phyloP scores from a whole-genome alignment of 2,888 invertebrate species.

The Camptogramma bilineatum region DNA sequence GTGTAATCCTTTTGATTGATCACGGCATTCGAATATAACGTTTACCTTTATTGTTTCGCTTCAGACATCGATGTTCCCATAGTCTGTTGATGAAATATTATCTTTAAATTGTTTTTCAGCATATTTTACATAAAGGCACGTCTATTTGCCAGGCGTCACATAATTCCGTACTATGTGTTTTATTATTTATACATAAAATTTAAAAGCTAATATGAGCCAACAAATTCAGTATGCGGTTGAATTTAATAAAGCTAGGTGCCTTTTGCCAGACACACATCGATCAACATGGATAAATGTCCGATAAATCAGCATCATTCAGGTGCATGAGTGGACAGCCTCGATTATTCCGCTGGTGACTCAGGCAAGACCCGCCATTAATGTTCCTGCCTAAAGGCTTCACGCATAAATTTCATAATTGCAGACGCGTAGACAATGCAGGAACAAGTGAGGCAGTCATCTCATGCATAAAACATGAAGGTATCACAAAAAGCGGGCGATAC shows the following conservation, averaged over 20 bases:
- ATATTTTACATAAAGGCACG: too few relatives aligned
- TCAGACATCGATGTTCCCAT: too few relatives aligned
- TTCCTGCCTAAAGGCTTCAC: conserved; percentile 76
- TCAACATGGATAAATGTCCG: conserved; percentile 70
- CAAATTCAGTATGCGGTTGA: conserved; percentile 9
- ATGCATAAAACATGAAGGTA: conserved; percentile 74
- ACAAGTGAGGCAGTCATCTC: conserved; percentile 70
- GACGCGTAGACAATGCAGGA: conserved; percentile 79
- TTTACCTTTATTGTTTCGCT: too few relatives aligned
- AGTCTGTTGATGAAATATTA: too few relatives aligned
- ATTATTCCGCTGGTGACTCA: conserved; percentile 70
- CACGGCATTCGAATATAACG: not conserved
- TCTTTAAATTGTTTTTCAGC: too few relatives aligned
- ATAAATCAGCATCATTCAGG: conserved; percentile 79
- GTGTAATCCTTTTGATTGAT: conserved; percentile 28
- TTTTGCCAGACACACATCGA: conserved; percentile 73
- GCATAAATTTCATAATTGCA: conserved; percentile 81
- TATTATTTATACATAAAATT: not conserved
- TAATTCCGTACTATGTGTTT: not conserved
- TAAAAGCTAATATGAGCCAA: not conserved
- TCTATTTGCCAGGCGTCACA: not conserved
- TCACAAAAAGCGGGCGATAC: conserved; percentile 64
- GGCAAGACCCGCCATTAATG: conserved; percentile 62
- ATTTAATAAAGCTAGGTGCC: conserved; percentile 32
- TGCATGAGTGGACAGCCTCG: conserved; percentile 76